Evolutionary conservation across 2,888 invertebrate species (phyloP), one percentile per base, ranked within the genome.

Genomic region (Harpagoxenus sublaevis): DNA sequence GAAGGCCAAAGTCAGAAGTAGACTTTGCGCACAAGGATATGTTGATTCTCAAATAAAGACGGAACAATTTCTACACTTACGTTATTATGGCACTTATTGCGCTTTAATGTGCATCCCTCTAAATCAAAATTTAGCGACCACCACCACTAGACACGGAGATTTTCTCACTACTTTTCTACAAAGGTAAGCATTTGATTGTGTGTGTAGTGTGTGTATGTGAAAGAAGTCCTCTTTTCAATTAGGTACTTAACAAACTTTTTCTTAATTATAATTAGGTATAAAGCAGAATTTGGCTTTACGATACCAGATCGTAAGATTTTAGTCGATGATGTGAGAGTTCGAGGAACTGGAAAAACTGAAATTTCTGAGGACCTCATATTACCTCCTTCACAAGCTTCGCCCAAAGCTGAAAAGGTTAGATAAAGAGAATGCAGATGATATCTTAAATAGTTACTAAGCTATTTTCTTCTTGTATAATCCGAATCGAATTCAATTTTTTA

Each of bases 241-340:
- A 23, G 23, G 23, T 23, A 70, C 48, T 18, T 55, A 42, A 23
- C 79, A 39, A 71, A 55, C 10, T 45, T 45, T 78, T 8, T 60
- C 0, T 91, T 92, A 10, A 42, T 62, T 3, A 89, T 39, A 63
- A 39, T 66, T 66, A 97, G 98, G 86, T 99, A 99, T 94, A 96
- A 97, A 93, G 97, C 97, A 63, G 99, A 99, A 95, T 99, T 99
- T 95, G 99, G 99, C 0, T 99, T 99, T 95, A 97, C 97, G 0
- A 96, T 99, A 73, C 96, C 97, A 0, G 96, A 97, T 18, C 96
- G 99, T 57, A 96, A 96, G 65, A 97, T 99, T 51, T 95, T 99
- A 9, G 97, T 99, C 0, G 99, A 99, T 94, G 99, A 99, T 95
- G 96, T 99, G 39, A 96, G 99, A 88, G 97, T 99, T 0, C 96